A percentile compares a stretch with the other conserved stretches of the same genome.
phyloP scores from a whole-genome alignment of 1,140 invertebrate genomes.

The Samia ricini region DNA sequence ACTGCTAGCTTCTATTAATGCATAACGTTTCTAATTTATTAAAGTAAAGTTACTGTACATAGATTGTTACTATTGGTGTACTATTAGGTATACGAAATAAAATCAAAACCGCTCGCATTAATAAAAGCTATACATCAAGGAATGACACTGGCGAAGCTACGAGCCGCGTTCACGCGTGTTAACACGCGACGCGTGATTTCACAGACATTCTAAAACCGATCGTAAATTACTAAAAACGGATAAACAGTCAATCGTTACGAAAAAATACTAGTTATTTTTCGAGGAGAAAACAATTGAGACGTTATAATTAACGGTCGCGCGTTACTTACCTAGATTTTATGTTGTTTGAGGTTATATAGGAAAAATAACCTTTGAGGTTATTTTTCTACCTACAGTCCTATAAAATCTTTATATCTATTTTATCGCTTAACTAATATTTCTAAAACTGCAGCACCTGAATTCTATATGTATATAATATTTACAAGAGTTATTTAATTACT shows the following conservation, averaged over 20 bases:
- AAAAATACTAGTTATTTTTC: constrained; percentile 19
- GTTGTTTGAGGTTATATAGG: too few species aligned
- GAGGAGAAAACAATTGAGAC: not conserved
- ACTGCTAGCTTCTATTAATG: too few species aligned
- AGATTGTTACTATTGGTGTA: too few species aligned
- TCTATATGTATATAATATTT: constrained; percentile 3
- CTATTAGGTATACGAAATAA: too few species aligned
- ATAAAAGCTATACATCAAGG: not conserved
- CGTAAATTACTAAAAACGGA: constrained; percentile 20
- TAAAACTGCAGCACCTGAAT: constrained; percentile 12
- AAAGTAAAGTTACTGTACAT: too few species aligned
- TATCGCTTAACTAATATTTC: not conserved
- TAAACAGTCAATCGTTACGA: constrained; percentile 31
- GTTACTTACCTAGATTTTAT: too few species aligned
- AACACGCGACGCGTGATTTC: constrained; percentile 38
- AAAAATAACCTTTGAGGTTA: too few species aligned
- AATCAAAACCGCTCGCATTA: too few species aligned
- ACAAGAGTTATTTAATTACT: constrained; percentile 15
- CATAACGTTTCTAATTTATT: too few species aligned
- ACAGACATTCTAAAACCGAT: constrained; percentile 30
- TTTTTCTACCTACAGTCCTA: too few species aligned
- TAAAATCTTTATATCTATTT: not conserved
- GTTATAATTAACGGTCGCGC: not conserved
- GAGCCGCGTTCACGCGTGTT: constrained; percentile 28
- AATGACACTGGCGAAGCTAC: not conserved